Conservation (phyloP, 2,113 vertebrate species). For the Reinhardtius hippoglossoides region DNA sequence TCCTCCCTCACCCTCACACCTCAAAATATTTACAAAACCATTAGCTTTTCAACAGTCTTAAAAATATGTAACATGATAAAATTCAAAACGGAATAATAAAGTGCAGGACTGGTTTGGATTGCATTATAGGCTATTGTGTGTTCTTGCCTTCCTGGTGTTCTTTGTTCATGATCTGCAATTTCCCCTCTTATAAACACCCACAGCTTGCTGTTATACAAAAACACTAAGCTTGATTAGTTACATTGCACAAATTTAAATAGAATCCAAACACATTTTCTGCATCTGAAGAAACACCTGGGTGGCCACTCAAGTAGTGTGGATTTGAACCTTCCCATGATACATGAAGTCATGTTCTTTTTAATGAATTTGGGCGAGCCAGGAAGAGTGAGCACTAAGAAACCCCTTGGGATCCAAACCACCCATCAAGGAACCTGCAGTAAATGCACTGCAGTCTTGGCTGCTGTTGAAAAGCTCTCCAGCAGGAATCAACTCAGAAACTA, state of each 20-base stretch:
- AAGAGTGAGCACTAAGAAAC: constrained; percentile 23
- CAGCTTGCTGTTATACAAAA: constrained; percentile 46
- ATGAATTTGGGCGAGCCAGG: constrained; percentile 41
- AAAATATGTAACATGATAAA: not conserved
- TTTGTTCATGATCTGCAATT: constrained; percentile 27
- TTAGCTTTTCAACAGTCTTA: not conserved
- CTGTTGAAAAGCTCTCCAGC: constrained; percentile 29
- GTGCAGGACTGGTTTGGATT: not conserved
- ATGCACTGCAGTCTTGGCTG: constrained; percentile 31
- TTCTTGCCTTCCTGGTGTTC: constrained; percentile 21
- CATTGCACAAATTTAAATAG: constrained; percentile 34
- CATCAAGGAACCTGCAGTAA: constrained; percentile 54
- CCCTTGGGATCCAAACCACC: constrained; percentile 58
- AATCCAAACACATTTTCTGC: constrained; percentile 44
- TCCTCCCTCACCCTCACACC: not conserved
- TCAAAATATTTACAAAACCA: not conserved
- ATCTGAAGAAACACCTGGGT: constrained; percentile 62
- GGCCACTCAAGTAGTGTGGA: constrained; percentile 19
- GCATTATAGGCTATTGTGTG: constrained; percentile 2
- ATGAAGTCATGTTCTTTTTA: constrained; percentile 21
- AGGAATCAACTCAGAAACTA: constrained; percentile 38
- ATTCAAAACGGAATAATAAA: constrained; percentile 13
- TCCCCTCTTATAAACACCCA: constrained; percentile 56
- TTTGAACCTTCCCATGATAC: constrained; percentile 41
- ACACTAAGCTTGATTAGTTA: constrained; percentile 47